Percentiles rank a stretch among this genome's conserved stretches.
phyloP scores from a whole-genome alignment of 2,113 vertebrate genomes.

The Origma solitaria region DNA sequence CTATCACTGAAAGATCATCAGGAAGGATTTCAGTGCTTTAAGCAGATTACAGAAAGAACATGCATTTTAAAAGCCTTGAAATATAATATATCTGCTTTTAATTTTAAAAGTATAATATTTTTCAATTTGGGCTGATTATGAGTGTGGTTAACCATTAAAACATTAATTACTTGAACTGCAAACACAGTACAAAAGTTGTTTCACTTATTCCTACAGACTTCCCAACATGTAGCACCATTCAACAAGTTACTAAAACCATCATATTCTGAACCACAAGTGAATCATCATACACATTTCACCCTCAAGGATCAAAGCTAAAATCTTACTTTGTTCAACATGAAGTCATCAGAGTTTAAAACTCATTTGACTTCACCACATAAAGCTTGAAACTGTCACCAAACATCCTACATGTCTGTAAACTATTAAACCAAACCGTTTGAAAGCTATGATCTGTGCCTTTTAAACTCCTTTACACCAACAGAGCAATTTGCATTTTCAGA shows the following conservation, averaged over 20 bases:
- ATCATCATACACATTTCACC: neutral
- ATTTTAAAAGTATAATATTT: neutral
- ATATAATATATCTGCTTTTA: neutral
- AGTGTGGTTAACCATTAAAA: neutral
- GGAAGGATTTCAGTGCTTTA: neutral
- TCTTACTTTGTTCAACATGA: neutral
- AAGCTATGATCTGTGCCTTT: neutral
- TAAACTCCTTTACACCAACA: neutral
- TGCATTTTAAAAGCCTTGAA: neutral
- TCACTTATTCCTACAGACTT: neutral
- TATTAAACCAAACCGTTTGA: neutral
- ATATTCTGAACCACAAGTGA: constrained; percentile 7
- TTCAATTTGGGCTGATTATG: neutral
- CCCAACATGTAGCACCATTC: neutral
- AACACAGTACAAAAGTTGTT: neutral
- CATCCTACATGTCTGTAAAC: neutral
- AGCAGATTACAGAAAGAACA: neutral
- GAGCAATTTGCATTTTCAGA: neutral
- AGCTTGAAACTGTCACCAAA: neutral
- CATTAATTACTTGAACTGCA: neutral
- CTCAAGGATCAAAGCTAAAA: constrained; percentile 34
- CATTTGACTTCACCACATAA: neutral
- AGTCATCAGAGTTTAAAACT: neutral
- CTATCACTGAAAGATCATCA: neutral
- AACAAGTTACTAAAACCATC: neutral